Base-by-base conservation (phyloP, 2,113 vertebrate species). In the Miniopterus natalensis region DNA sequence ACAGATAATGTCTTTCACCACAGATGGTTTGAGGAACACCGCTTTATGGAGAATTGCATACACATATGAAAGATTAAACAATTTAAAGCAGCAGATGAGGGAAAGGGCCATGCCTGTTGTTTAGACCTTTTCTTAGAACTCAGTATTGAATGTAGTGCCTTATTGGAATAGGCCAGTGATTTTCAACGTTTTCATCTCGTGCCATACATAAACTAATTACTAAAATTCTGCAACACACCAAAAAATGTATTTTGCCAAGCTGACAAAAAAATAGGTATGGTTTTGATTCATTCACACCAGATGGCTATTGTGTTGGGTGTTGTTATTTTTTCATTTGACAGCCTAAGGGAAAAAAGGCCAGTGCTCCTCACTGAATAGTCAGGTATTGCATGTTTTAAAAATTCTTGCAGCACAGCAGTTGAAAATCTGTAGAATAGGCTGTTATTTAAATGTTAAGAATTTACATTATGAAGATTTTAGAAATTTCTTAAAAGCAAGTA, bases 381-480 rank as follows among this genome's bases (percentile, higher is more conserved):
- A 51, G 47, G 17, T n/a, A 75, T 75, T 51, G 27, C 17, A 51
- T 75, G 29, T 31, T 75, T 51, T 51, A 75, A 75, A 75, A 51
- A 75, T 31, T 31, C 47, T 75, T 51, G 73, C 31, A 17, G 18
- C 74, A 77, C 15, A 77, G 15, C 18, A 11, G 74, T n/a, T 77
- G 74, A 77, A 77, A 77, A 51, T 77, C 49, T n/a, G 29, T 94
- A 31, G 36, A 80, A 55, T 66, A 92, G 27, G 12, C 7, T 15
- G 6, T 90, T 93, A 83, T 45, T 36, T 89, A 74, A 78, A 31
- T 68, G 25, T 49, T 81, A 73, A 23, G 81, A 55, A 29, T 65
- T 86, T 94, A 85, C 10, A 61, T 4, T 53, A 27, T 92, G 59
- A 85, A 94, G n/a, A 84, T 87, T 89, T 73, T 75, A 45, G 42